Evolutionary conservation across 2,888 invertebrate species (phyloP).

Genomic region (Drosophila mayaguana): DNA sequence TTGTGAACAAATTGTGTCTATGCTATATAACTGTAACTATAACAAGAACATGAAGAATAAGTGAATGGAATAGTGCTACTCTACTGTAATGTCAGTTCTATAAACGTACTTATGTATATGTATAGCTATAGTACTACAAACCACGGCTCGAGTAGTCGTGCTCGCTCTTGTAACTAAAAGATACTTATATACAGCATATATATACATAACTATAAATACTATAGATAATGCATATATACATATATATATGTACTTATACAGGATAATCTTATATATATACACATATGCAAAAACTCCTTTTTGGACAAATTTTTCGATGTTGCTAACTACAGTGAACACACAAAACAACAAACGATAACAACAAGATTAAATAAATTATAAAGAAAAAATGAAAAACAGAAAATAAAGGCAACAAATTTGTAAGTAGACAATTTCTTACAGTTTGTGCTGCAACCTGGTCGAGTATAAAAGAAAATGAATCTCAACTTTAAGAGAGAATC

Average conservation of each 20-base stretch:
- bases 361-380: slow-evolving; percentile 18
- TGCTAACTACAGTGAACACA: slow-evolving; percentile 59
- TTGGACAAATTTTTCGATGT: slow-evolving; percentile 79
- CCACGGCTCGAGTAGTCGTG: slow-evolving; percentile 22
- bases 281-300: slow-evolving; percentile 76
- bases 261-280: slow-evolving; percentile 72
- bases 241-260: slow-evolving; percentile 66
- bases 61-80: neutral
- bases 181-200: slow-evolving; percentile 68
- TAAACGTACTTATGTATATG: slow-evolving; percentile 5
- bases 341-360: slow-evolving; percentile 31
- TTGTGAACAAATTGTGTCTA: slow-evolving; percentile 79
- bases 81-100: slow-evolving; percentile 20
- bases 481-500: neutral
- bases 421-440: slow-evolving; percentile 68
- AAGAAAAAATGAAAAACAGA: neutral
- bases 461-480: slow-evolving; percentile 61
- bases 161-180: slow-evolving; percentile 60
- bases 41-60: slow-evolving; percentile 14
- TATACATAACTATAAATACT: slow-evolving; percentile 51
- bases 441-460: slow-evolving; percentile 78
- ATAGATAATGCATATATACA: slow-evolving; percentile 47
- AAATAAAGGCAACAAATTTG: slow-evolving; percentile 25
- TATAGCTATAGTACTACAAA: neutral
- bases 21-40: slow-evolving; percentile 50